These are phyloP conservation scores for Macrostomum lignano DNA, from an alignment of 1,140 invertebrate genomes.

Conservation along the genomic window DNA sequence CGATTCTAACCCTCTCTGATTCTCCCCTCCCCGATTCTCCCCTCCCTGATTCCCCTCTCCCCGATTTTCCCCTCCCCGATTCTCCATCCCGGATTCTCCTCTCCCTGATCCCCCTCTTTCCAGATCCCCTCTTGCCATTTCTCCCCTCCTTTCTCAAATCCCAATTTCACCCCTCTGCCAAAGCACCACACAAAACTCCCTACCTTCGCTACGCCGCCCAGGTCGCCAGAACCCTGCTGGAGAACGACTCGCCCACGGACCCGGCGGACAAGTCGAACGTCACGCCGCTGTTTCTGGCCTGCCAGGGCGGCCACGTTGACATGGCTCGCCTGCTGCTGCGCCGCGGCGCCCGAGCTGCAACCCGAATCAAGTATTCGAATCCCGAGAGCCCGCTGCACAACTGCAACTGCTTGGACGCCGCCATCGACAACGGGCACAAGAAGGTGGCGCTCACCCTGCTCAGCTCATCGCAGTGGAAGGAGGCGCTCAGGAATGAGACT, in stretches of 20 bases:
- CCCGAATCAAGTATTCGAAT: too few species aligned
- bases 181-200: too few species aligned
- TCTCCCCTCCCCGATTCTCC: too few species aligned
- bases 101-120: too few species aligned
- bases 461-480: slow-evolving; percentile 24
- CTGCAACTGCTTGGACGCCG: slow-evolving; percentile 29
- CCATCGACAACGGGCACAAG: slow-evolving; percentile 25
- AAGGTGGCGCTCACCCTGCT: slow-evolving; percentile 24
- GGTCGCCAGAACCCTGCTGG: slow-evolving; percentile 22
- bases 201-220: too few species aligned
- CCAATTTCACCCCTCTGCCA: too few species aligned
- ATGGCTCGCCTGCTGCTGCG: slow-evolving; percentile 24
- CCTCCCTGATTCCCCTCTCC: too few species aligned
- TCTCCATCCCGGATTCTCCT: too few species aligned
- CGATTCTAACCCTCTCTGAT: too few species aligned
- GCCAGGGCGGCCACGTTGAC: slow-evolving; percentile 18
- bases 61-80: too few species aligned
- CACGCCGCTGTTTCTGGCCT: slow-evolving; percentile 26
- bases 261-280: slow-evolving; percentile 29
- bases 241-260: slow-evolving; percentile 24
- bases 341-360: slow-evolving; percentile 12
- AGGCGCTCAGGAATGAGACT: slow-evolving; percentile 24
- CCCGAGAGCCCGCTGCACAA: slow-evolving; percentile 9
- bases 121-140: too few species aligned
- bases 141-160: too few species aligned